These are phyloP conservation scores for Dexiosoma caninum DNA, from an alignment of 2,888 invertebrate genomes.

Conservation along the genomic window DNA sequence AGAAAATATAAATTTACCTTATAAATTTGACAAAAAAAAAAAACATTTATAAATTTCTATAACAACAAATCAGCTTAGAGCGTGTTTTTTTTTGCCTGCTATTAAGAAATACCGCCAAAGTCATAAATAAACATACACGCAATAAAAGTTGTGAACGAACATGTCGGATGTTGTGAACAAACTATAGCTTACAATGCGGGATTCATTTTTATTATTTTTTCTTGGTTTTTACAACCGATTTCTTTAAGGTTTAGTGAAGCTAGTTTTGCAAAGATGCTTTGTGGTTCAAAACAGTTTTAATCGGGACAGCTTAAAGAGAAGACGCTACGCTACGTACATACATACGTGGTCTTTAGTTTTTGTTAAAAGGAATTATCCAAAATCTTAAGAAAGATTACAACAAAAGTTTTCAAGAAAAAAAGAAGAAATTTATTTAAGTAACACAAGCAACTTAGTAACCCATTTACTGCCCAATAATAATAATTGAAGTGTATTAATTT, in stretches of 20 bases:
- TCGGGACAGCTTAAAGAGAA: slow-evolving; percentile 52
- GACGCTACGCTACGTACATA: no score
- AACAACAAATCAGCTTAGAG: slow-evolving; percentile 14
- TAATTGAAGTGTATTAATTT: not conserved
- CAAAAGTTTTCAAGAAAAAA: not conserved
- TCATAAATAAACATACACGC: slow-evolving; percentile 18
- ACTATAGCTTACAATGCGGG: not conserved
- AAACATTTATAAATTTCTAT: no score
- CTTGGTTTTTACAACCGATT: not conserved
- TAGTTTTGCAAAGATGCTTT: slow-evolving; percentile 47
- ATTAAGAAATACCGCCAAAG: slow-evolving; percentile 61
- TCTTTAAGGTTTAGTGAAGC: slow-evolving; percentile 12
- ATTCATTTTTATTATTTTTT: no score
- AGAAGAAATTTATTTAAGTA: slow-evolving; percentile 1
- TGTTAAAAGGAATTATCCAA: not conserved
- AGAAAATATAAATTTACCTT: not conserved
- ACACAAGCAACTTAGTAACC: not conserved
- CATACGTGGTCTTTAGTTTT: no score
- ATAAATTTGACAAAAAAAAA: not conserved
- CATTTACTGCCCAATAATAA: not conserved
- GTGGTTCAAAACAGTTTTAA: slow-evolving; percentile 47
- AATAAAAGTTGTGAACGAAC: slow-evolving; percentile 19
- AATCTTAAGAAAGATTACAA: not conserved
- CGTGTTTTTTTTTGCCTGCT: not conserved
- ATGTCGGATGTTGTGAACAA: slow-evolving; percentile 23